Evolutionary conservation across 2,888 invertebrate genomes (phyloP).

Genomic region (Fragum fragum): DNA sequence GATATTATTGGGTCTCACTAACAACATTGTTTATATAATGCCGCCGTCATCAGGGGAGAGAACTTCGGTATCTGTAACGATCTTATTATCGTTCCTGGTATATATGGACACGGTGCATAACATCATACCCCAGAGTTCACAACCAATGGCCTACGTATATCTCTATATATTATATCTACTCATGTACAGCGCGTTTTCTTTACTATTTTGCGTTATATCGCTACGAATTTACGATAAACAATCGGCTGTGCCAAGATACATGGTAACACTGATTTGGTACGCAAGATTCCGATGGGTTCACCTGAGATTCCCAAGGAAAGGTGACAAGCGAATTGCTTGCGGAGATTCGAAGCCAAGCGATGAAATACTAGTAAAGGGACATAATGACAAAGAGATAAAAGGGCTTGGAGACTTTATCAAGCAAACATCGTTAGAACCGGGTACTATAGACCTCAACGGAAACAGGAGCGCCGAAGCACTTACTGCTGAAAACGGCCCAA

Average conservation of each 20-base stretch:
- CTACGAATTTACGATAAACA: conserved; percentile 50
- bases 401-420: neutral
- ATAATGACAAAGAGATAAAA: neutral
- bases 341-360: neutral
- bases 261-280: conserved; percentile 4
- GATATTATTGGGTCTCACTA: conserved; percentile 41
- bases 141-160: conserved; percentile 54
- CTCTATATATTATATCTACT: conserved; percentile 53
- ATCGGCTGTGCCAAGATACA: conserved; percentile 1
- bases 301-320: neutral
- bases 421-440: neutral
- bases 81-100: conserved; percentile 57
- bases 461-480: neutral
- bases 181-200: conserved; percentile 36
- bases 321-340: neutral
- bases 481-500: neutral
- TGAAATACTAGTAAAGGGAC: neutral
- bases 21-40: conserved; percentile 55
- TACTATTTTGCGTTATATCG: conserved; percentile 46
- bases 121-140: conserved; percentile 55
- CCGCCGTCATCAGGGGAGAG: conserved; percentile 59
- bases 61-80: conserved; percentile 52
- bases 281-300: neutral
- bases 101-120: conserved; percentile 61
- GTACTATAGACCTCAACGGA: neutral